Conservation (phyloP, 1,140 invertebrate genomes). For the Drosophila lacteicornis region DNA sequence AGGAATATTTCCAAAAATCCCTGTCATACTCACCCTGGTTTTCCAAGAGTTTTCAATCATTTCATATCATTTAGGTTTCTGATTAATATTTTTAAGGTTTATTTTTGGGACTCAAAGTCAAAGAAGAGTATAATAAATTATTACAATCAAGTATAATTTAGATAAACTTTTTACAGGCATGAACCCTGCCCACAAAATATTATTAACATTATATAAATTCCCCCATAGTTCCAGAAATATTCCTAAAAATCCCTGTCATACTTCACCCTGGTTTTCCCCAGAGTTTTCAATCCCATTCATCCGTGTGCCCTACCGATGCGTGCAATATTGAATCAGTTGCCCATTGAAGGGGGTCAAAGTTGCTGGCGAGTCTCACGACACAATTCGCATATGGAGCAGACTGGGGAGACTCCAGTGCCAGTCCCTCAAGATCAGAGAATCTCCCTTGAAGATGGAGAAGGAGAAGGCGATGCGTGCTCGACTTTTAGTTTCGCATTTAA, state of each 20-base stretch:
- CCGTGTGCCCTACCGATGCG: slow-evolving; percentile 7
- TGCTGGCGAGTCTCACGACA: slow-evolving; percentile 64
- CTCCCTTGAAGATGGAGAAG: slow-evolving; percentile 4
- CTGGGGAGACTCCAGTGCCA: slow-evolving; percentile 8
- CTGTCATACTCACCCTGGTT: not conserved
- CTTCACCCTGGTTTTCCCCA: slow-evolving; percentile 9
- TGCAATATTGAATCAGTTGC: slow-evolving; percentile 64
- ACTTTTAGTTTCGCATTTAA: slow-evolving; percentile 79
- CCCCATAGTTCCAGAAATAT: no score
- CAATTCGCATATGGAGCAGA: slow-evolving; percentile 59
- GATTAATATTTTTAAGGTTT: no score
- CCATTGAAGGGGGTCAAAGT: slow-evolving; percentile 63
- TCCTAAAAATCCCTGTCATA: no score
- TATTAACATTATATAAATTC: no score
- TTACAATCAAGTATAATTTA: no score
- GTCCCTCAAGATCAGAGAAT: slow-evolving; percentile 28
- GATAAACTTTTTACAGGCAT: no score
- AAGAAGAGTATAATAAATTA: no score
- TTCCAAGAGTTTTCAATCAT: not conserved
- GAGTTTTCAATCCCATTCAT: slow-evolving; percentile 1
- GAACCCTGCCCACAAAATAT: no score
- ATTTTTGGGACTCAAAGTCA: no score
- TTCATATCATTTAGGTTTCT: no score
- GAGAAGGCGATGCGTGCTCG: slow-evolving; percentile 48
- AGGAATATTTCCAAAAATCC: not conserved